Evolutionary conservation across 2,797 vertebrate genomes (phyloP).

Genomic region (Sphaeramia orbicularis): DNA sequence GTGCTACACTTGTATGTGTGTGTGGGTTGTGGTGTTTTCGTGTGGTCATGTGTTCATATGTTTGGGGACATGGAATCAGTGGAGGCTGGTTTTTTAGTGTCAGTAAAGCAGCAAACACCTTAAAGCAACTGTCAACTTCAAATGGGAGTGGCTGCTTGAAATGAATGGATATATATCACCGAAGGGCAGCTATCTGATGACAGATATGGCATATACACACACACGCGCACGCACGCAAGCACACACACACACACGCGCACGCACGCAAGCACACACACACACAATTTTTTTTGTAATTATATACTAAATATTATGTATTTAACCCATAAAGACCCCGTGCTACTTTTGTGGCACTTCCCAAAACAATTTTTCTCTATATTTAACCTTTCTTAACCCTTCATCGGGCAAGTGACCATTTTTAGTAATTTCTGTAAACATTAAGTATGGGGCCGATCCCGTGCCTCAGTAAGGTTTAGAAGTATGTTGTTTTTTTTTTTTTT

Average conservation of each 20-base stretch:
- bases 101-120: constrained; percentile 73
- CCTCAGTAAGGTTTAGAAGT: too few species aligned
- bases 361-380: too few species aligned
- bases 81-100: constrained; percentile 49
- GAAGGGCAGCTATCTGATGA: constrained; percentile 36
- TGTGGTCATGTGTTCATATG: not conserved
- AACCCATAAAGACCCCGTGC: too few species aligned
- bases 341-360: too few species aligned
- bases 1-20: constrained; percentile 21
- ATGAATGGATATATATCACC: constrained; percentile 50
- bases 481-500: too few species aligned
- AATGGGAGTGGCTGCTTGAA: constrained; percentile 67
- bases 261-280: constrained; percentile 12
- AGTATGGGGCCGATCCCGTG: too few species aligned
- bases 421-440: too few species aligned
- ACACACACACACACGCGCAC: constrained; percentile 2
- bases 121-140: constrained; percentile 72
- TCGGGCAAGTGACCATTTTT: not conserved
- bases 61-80: constrained; percentile 26
- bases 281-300: too few species aligned
- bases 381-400: too few species aligned
- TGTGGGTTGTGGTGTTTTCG: not conserved
- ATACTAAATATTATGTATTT: too few species aligned
- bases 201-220: not conserved
- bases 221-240: constrained; percentile 17